A percentile compares a stretch with the other conserved stretches of the same genome.
phyloP scores from a whole-genome alignment of 2,797 vertebrate genomes.

The Centropyge bicolor region DNA sequence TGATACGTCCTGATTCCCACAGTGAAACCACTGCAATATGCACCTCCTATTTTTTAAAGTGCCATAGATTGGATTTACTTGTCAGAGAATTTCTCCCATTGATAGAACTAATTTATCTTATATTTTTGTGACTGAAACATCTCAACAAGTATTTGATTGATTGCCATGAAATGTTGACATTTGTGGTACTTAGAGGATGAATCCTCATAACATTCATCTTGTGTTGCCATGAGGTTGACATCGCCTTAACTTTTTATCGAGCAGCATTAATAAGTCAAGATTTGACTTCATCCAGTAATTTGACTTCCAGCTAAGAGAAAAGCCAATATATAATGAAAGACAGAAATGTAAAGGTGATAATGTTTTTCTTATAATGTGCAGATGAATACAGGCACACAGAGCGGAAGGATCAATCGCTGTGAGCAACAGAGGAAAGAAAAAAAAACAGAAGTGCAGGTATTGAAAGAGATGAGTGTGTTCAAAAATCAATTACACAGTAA shows the following conservation, averaged over 20 bases:
- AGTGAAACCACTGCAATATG: slow-evolving; percentile 78
- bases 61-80: background rate
- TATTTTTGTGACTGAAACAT: background rate
- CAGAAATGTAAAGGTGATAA: slow-evolving; percentile 51
- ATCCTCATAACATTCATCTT: too few species aligned
- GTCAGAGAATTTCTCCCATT: background rate
- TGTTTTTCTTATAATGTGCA: slow-evolving; percentile 61
- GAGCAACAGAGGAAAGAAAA: slow-evolving; percentile 38
- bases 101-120: background rate
- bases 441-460: slow-evolving; percentile 50
- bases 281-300: too few species aligned
- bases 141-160: background rate
- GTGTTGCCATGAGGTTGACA: too few species aligned
- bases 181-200: background rate
- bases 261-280: too few species aligned
- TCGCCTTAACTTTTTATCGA: too few species aligned
- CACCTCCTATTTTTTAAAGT: slow-evolving; percentile 25
- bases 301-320: slow-evolving; percentile 3
- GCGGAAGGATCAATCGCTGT: slow-evolving; percentile 55
- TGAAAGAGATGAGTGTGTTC: slow-evolving; percentile 79
- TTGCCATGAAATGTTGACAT: too few species aligned
- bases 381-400: slow-evolving; percentile 44
- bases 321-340: slow-evolving; percentile 35
- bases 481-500: slow-evolving; percentile 88
- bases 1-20: slow-evolving; percentile 83